Evolutionary conservation across 2,797 vertebrate genomes (phyloP).

Genomic region (Cuculus canorus): DNA sequence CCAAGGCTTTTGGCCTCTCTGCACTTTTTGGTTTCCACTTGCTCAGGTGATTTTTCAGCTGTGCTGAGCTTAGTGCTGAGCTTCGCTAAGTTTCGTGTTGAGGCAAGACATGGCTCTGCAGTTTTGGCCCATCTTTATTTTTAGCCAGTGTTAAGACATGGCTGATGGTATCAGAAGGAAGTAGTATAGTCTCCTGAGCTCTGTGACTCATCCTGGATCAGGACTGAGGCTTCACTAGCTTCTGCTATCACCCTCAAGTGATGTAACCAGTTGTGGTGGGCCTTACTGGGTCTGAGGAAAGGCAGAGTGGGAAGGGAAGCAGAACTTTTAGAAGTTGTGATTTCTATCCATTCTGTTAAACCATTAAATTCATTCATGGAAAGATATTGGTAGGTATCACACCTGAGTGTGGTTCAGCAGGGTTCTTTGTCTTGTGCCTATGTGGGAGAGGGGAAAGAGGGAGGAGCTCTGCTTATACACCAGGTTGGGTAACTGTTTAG

Average conservation of each 20-base stretch:
- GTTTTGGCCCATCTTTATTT: conserved; percentile 50
- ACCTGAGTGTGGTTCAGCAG: not conserved
- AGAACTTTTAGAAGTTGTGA: not conserved
- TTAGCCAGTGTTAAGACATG: not conserved
- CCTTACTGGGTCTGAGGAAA: not conserved
- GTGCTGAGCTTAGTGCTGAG: not conserved
- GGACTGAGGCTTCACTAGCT: not conserved
- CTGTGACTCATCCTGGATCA: conserved; percentile 41
- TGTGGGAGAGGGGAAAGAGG: not conserved
- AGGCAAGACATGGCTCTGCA: conserved; percentile 9
- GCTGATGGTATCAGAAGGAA: conserved; percentile 49
- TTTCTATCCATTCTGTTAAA: not conserved
- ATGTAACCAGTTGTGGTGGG: not conserved
- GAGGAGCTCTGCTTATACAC: not conserved
- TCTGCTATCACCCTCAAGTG: not conserved
- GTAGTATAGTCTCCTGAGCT: not conserved
- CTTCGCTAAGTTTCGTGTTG: not conserved
- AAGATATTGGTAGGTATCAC: not conserved
- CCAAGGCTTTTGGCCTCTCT: not conserved
- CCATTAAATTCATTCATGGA: not conserved
- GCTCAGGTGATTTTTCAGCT: not conserved
- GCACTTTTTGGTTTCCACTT: not conserved
- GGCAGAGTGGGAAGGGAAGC: not conserved
- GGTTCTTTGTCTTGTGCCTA: not conserved
- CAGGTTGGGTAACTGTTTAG: not conserved